phyloP scores from a whole-genome alignment of 2,797 vertebrate species.

The Buphagus erythrorhynchus region DNA sequence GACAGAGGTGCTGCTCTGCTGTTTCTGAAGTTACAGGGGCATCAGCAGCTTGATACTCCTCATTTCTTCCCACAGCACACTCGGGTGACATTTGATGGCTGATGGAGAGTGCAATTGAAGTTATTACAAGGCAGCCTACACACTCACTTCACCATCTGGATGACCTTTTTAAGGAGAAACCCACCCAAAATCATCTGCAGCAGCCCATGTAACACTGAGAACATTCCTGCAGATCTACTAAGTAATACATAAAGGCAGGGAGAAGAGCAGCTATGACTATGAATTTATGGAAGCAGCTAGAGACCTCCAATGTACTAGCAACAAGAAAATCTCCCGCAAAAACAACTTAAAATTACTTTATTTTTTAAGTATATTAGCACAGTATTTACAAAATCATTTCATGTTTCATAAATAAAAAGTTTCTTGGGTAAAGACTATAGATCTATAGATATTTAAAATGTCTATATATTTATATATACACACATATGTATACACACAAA shows the following conservation, averaged over 20 bases:
- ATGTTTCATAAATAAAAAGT: conserved; percentile 79
- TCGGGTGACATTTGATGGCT: accelerated
- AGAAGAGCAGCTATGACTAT: neutral
- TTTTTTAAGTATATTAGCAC: conserved; percentile 63
- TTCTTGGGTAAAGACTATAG: conserved; percentile 73
- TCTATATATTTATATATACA: conserved; percentile 52
- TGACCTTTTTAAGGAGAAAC: neutral
- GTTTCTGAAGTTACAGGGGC: neutral
- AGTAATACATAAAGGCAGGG: neutral
- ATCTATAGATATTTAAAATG: conserved; percentile 76
- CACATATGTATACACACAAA: conserved; percentile 52
- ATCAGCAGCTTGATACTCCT: neutral
- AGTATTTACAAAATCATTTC: conserved; percentile 80
- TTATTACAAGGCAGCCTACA: neutral
- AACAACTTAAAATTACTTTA: conserved; percentile 62
- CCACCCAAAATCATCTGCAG: neutral
- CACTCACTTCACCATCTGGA: neutral
- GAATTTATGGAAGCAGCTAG: neutral
- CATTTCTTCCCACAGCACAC: neutral
- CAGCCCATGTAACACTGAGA: neutral
- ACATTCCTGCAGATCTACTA: neutral
- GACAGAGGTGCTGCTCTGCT: neutral
- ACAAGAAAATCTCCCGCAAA: conserved; percentile 5
- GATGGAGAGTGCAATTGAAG: neutral
- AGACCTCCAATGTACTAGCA: neutral